Evolutionary conservation across 2,113 vertebrate species (phyloP).

Genomic region (Nematolebias whitei): DNA sequence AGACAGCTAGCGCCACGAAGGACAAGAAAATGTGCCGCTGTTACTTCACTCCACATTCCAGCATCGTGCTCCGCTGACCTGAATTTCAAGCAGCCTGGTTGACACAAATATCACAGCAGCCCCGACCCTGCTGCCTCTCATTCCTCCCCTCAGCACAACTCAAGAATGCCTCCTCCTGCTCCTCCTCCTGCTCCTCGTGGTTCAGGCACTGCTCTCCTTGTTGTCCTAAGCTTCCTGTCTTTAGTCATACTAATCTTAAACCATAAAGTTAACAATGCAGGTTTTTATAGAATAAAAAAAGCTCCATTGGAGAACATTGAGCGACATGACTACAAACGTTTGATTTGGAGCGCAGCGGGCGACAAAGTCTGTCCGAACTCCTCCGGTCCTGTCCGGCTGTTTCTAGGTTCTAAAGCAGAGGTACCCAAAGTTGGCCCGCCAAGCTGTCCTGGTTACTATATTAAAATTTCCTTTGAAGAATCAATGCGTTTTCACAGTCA

Average conservation of each 20-base stretch:
- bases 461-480: no score
- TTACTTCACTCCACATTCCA: slow-evolving; percentile 76
- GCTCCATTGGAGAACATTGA: no score
- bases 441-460: no score
- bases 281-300: no score
- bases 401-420: slow-evolving; percentile 4
- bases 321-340: no score
- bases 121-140: slow-evolving; percentile 41
- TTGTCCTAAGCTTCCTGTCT: not conserved
- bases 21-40: slow-evolving; percentile 27
- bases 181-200: slow-evolving; percentile 11
- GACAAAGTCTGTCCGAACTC: slow-evolving; percentile 27
- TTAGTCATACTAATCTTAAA: no score
- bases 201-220: slow-evolving; percentile 7
- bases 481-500: no score
- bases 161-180: slow-evolving; percentile 42
- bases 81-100: slow-evolving; percentile 65
- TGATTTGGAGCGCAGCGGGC: not conserved
- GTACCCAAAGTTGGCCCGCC: no score
- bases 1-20: no score
- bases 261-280: no score
- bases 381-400: slow-evolving; percentile 4
- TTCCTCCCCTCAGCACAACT: slow-evolving; percentile 33
- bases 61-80: slow-evolving; percentile 68
- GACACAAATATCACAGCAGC: slow-evolving; percentile 43